Conservation (phyloP, 2,113 vertebrate genomes). For the Labeo catla region DNA sequence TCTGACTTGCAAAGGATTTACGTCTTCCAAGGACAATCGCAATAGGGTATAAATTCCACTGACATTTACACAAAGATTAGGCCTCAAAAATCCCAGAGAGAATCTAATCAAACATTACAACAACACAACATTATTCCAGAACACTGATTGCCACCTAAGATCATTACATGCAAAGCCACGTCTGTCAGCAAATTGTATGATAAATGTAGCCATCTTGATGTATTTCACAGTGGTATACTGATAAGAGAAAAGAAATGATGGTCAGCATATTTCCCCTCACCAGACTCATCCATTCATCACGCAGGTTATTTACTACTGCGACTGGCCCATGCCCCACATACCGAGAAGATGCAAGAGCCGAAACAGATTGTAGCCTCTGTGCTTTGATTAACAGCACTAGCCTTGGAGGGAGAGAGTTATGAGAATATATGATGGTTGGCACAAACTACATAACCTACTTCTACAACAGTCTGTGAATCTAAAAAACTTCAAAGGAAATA, state of each 20-base stretch:
- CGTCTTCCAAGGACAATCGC: background rate
- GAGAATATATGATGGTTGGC: conserved; percentile 18
- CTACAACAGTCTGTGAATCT: conserved; percentile 16
- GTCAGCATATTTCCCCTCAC: background rate
- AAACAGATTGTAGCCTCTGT: conserved; percentile 29
- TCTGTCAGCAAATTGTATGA: background rate
- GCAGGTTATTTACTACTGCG: conserved; percentile 34
- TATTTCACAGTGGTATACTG: background rate
- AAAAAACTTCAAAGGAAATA: conserved; percentile 6
- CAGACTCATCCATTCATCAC: conserved; percentile 13
- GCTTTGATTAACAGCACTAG: conserved; percentile 36
- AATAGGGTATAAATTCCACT: background rate
- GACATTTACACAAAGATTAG: background rate
- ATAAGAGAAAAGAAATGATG: conserved; percentile 1
- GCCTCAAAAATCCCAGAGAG: background rate
- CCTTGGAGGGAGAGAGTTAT: conserved; percentile 24
- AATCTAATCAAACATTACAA: background rate
- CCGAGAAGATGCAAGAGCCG: conserved; percentile 1
- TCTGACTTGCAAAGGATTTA: background rate
- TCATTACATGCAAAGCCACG: background rate
- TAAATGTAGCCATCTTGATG: background rate
- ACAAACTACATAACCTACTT: conserved; percentile 24
- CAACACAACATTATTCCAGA: background rate
- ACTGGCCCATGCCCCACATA: conserved; percentile 41
- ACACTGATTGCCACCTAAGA: background rate